These are phyloP conservation scores for Ceratitis capitata DNA, from an alignment of 1,140 invertebrate genomes.

Conservation along the genomic window DNA sequence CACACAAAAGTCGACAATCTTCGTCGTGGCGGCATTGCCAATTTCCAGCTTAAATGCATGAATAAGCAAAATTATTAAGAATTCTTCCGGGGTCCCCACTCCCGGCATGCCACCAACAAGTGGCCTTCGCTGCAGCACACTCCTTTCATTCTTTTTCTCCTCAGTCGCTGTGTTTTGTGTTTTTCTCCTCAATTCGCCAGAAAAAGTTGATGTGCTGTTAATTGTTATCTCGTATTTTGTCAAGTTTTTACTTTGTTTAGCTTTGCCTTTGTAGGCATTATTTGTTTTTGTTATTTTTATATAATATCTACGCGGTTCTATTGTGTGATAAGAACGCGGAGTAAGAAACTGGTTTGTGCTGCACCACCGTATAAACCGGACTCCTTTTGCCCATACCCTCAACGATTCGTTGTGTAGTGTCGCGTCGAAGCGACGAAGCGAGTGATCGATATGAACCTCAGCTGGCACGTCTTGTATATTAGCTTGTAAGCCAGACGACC, in stretches of 20 bases:
- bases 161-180: neutral
- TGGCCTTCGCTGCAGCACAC: neutral
- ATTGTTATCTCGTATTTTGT: neutral
- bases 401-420: no score
- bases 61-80: slow-evolving; percentile 16
- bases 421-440: neutral
- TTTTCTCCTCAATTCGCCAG: neutral
- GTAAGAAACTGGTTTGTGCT: neutral
- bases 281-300: neutral
- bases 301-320: neutral
- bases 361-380: no score
- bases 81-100: neutral
- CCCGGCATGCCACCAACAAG: neutral
- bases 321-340: slow-evolving; percentile 19
- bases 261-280: neutral
- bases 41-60: neutral
- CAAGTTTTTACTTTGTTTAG: neutral
- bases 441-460: neutral
- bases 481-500: neutral
- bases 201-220: neutral
- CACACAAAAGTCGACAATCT: no score
- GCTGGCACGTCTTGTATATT: neutral
- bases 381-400: no score
- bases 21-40: neutral
- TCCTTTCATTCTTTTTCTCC: no score